These are phyloP conservation scores for Acanthosepion pharaonis DNA, from an alignment of 2,888 invertebrate species.

Conservation along the genomic window DNA sequence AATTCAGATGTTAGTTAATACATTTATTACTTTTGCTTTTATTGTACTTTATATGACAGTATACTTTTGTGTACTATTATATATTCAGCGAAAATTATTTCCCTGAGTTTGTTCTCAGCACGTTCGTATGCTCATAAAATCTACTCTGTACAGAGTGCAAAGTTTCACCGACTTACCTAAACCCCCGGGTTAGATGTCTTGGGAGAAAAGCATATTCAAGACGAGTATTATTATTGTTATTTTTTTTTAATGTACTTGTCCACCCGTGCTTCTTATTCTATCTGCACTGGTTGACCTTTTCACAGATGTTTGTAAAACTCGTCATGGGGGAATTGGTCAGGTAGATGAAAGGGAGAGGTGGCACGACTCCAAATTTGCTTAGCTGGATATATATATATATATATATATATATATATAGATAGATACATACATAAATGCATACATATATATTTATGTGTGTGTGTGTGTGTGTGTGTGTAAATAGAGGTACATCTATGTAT, in stretches of 20 bases:
- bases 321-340: not conserved
- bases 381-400: not conserved
- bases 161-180: not conserved
- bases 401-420: not conserved
- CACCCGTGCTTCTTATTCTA: not conserved
- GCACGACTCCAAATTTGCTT: not conserved
- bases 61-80: no score
- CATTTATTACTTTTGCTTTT: no score
- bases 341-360: not conserved
- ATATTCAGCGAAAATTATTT: not conserved
- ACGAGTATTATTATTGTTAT: not conserved
- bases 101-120: not conserved
- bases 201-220: not conserved
- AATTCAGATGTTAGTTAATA: no score
- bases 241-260: not conserved
- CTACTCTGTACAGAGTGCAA: not conserved
- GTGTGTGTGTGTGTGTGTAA: not conserved
- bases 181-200: not conserved
- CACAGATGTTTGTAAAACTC: slow-evolving; percentile 13
- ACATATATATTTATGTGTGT: not conserved
- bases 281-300: not conserved
- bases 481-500: no score
- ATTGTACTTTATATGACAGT: no score
- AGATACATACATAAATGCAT: no score
- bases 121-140: not conserved